Evolutionary conservation across 30 jellyfish, hydroid and myxozoan species (phyloP), one percentile per base, ranked within the genome.

Genomic region (Aurelia aurita complex sp. Pacific): DNA sequence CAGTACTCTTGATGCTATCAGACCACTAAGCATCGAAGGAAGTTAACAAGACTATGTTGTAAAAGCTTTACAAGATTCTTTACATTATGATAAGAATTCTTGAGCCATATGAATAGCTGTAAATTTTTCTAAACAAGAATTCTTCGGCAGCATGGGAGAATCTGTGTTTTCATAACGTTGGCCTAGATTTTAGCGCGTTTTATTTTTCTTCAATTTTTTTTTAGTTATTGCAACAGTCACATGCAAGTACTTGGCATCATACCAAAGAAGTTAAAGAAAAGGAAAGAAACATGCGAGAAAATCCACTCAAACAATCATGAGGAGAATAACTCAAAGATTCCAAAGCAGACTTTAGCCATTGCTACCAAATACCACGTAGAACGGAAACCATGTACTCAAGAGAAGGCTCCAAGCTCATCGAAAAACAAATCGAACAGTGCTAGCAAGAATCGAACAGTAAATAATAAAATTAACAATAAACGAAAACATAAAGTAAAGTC

Each of bases 171-270:
- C 29, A 23, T 23, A 23, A 23, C 29, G 29, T 23, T 55, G 13
- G 67, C 17, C 67, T 11, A 11, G 51, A 33, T 32, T 10, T 33
- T 76, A 9, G 9, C 59, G 57, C 18, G 1, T 33, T 15, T 9
- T 79, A 38, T 3, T 32, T 16, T 33, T 18, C 15, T 72, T 16
- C 53, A 67, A 50, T 72, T 8, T 32, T 42, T 55, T 10, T 67
- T 2, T 57, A 92, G 98, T 64, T 92, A 92, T 63, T 92, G 98
- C 82, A 92, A 78, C 83, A 92, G 92, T 67, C 98, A 92, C 65
- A 74, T 87, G 92, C 98, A 86, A 69, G 97, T 92, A 35, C 92
- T 92, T 53, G 98, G 98, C 52, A 83, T 92, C 14, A 76, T 79
- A 60, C 98, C 98, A 65, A 92, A 92, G 88, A 88, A 80, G 23